Percentiles rank a stretch among this genome's conserved stretches.
Evolutionary conservation across 2,888 invertebrate species (phyloP).

Genomic region (Seira ritae): DNA sequence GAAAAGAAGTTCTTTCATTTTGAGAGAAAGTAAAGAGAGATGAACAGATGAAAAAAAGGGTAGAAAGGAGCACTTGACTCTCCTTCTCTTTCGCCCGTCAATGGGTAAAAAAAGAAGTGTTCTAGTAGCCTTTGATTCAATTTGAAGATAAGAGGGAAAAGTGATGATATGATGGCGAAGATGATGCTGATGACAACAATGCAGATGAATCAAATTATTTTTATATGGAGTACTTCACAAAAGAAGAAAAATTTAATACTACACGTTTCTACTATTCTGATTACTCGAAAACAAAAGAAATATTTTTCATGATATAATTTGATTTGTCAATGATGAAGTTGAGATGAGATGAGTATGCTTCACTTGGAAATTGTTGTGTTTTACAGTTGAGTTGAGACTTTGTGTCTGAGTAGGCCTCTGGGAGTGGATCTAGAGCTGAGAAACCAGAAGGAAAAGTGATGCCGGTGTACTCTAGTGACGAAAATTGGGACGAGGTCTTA

Average conservation of each 20-base stretch:
- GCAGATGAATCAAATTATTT: conserved; percentile 1
- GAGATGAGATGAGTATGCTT: neutral
- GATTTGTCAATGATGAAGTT: conserved; percentile 14
- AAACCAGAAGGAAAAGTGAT: too few species aligned
- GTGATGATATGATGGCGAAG: conserved; percentile 8
- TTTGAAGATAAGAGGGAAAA: conserved; percentile 15
- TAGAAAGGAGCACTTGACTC: neutral
- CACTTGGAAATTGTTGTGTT: too few species aligned
- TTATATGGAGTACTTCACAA: neutral
- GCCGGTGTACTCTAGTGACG: conserved; percentile 5
- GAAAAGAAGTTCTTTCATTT: neutral
- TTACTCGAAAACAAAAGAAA: conserved; percentile 9
- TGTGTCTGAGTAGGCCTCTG: too few species aligned
- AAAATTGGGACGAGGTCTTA: neutral
- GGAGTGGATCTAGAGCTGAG: too few species aligned
- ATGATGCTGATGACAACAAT: conserved; percentile 17
- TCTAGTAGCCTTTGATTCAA: conserved; percentile 2
- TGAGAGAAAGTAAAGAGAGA: conserved; percentile 7
- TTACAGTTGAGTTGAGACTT: too few species aligned
- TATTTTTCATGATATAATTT: neutral
- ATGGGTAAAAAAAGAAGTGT: neutral
- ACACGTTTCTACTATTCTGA: neutral
- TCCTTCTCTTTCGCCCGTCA: neutral
- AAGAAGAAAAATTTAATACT: neutral
- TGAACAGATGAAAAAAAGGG: neutral